phyloP scores from a whole-genome alignment of 1,140 invertebrate genomes.

The Tetranychus urticae region DNA sequence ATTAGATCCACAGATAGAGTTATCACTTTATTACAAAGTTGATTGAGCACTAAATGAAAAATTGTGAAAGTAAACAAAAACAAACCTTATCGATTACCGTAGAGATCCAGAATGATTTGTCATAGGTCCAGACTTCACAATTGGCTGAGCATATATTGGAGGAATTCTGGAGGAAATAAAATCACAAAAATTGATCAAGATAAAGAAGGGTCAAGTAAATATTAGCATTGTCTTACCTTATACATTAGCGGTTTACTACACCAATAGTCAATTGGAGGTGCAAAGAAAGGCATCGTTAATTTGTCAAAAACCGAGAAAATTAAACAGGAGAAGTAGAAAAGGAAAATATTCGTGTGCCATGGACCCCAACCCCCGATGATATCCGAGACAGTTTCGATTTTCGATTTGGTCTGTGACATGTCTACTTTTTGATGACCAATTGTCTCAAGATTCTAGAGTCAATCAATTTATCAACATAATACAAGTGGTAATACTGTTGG shows the following conservation, averaged over 20 bases:
- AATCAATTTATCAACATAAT: background rate
- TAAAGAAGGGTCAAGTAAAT: background rate
- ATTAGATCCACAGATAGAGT: no score
- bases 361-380: background rate
- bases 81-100: constrained; percentile 11
- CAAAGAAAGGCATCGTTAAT: background rate
- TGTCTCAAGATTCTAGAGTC: background rate
- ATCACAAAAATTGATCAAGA: no score
- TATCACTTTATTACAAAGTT: no score
- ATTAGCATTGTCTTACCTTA: background rate
- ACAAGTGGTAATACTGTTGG: no score
- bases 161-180: background rate
- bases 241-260: background rate
- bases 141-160: background rate
- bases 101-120: constrained; percentile 7
- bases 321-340: background rate
- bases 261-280: constrained; percentile 3
- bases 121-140: constrained; percentile 10
- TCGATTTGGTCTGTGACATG: background rate
- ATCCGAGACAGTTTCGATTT: background rate
- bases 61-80: background rate
- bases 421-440: background rate
- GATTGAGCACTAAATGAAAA: background rate
- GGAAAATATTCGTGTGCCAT: background rate
- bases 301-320: background rate